These are phyloP conservation scores for Trisateles emortualis DNA, from an alignment of 2,888 invertebrate genomes.

Conservation along the genomic window DNA sequence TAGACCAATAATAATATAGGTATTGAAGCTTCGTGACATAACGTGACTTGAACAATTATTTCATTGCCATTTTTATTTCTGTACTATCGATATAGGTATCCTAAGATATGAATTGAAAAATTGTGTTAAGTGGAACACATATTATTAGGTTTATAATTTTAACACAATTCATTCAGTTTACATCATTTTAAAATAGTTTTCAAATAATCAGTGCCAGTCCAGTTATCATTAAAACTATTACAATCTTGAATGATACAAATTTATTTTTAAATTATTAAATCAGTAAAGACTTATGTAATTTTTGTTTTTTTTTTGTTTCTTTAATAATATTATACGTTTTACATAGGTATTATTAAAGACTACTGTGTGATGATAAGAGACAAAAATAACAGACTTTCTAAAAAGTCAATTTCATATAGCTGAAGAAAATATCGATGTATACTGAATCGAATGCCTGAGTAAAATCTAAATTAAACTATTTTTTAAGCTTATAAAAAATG, in stretches of 20 bases:
- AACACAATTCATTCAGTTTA: background rate
- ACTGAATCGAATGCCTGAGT: conserved; percentile 8
- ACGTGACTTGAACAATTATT: conserved; percentile 12
- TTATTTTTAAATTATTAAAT: too few relatives aligned
- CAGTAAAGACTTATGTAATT: too few relatives aligned
- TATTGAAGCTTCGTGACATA: background rate
- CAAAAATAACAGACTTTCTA: too few relatives aligned
- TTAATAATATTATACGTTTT: too few relatives aligned
- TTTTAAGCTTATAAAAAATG: background rate
- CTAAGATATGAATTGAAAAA: background rate
- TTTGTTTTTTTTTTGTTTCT: too few relatives aligned
- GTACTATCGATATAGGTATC: background rate
- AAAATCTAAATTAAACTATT: background rate
- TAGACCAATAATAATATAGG: conserved; percentile 5
- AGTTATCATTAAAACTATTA: too few relatives aligned
- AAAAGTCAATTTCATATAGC: too few relatives aligned
- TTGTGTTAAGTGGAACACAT: background rate
- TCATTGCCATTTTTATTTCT: conserved; percentile 7
- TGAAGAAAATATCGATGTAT: background rate
- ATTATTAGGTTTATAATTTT: background rate
- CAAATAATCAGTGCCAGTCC: too few relatives aligned
- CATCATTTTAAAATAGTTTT: too few relatives aligned
- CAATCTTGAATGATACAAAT: too few relatives aligned
- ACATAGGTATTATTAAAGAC: too few relatives aligned
- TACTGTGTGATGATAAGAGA: too few relatives aligned